Base-by-base conservation (phyloP, 2,888 invertebrate genomes). In the Protodeltote pygarga region DNA sequence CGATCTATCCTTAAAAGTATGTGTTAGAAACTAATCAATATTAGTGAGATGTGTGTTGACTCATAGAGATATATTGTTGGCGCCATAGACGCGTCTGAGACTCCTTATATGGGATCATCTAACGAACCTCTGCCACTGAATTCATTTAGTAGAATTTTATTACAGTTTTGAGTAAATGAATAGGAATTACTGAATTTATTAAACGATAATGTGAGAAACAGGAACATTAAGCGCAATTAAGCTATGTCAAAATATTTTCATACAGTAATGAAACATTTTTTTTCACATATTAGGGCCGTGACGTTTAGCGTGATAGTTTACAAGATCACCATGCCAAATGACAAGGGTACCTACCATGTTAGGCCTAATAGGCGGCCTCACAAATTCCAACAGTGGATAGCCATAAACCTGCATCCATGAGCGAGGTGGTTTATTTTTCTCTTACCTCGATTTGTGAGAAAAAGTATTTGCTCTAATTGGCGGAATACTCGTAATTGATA, bases 11-110 rank as follows among this genome's bases (percentile, higher is more conserved):
- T 69, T 62, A 59, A 52, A 66, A 48, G 61, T 45, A 28, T 61
- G 35, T 57, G n/a, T 65, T 63, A 65, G 49, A 53, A 54, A 53
- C 38, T 61, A 40, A 73, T 76, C 67, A 73, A 61, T 68, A 74
- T 73, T 60, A 71, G 42, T 69, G 52, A 64, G 55, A 67, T 66
- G 65, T 72, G 51, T 65, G 52, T 68, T 65, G 69, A 71, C 57
- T 61, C 72, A 71, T 73, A 73, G 71, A 72, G 69, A 73, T 70
- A 71, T 74, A 80, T 77, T 79, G 77, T 77, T 78, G 83, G 83
- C 83, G 83, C 84, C 85, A 73, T 64, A 72, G 61, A 69, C 52
- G 57, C 58, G 59, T 65, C 71, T 67, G 62, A 15, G 44, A 58
- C 46, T 51, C 79, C 78, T 54, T 83, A 77, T 82, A 80, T 57